These are phyloP conservation scores for Vespertilio murinus DNA, from an alignment of 2,797 vertebrate genomes.

Conservation along the genomic window DNA sequence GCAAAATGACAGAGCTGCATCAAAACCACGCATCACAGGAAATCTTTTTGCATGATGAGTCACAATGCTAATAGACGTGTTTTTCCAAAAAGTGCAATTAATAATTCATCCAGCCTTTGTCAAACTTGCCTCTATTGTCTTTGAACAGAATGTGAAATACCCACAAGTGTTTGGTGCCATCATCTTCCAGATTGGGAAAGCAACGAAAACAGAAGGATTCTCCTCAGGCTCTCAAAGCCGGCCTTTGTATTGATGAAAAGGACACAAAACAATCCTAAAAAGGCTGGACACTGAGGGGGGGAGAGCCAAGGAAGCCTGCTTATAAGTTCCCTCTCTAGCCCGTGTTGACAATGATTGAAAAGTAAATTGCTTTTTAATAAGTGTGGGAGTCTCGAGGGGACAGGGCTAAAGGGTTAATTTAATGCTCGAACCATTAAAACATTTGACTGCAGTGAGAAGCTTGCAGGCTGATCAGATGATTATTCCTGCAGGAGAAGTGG, in stretches of 20 bases:
- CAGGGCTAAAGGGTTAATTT: constrained; percentile 88
- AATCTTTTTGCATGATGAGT: not conserved
- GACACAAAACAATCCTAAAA: not conserved
- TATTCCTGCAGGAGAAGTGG: constrained; percentile 91
- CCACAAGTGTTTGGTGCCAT: not conserved
- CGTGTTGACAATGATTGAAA: constrained; percentile 76
- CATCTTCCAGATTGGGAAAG: not conserved
- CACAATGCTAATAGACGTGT: not conserved
- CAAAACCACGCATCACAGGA: accelerated
- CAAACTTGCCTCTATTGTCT: not conserved
- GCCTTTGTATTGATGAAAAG: not conserved
- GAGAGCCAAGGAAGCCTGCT: constrained; percentile 45
- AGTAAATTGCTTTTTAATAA: constrained; percentile 84
- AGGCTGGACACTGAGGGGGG: not conserved
- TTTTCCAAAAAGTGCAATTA: constrained; percentile 4
- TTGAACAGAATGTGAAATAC: not conserved
- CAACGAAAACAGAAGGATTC: not conserved
- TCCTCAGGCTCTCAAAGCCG: not conserved
- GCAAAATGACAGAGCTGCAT: not conserved
- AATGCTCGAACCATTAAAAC: constrained; percentile 91
- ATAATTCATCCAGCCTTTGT: constrained; percentile 20
- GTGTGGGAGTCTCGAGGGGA: constrained; percentile 81
- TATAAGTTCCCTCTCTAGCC: constrained; percentile 52
- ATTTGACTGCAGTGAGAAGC: constrained; percentile 86
- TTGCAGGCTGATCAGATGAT: constrained; percentile 90